These are phyloP conservation scores for Gadus macrocephalus DNA, from an alignment of 2,113 vertebrate genomes.

Conservation along the genomic window DNA sequence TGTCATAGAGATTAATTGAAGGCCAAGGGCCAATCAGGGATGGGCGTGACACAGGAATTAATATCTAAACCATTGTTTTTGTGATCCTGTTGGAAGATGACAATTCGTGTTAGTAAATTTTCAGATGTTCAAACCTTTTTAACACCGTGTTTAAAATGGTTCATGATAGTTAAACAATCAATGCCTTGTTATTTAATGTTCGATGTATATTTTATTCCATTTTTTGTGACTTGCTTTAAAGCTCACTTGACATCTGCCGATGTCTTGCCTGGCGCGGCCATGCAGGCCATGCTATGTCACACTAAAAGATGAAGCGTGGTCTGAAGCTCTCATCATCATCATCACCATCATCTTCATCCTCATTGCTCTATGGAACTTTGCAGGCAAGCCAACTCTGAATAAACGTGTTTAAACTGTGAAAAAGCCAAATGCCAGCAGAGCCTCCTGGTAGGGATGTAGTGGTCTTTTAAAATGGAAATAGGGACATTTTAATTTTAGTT, in stretches of 20 bases:
- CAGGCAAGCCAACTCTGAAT: conserved; percentile 69
- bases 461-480: not conserved
- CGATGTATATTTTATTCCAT: no score
- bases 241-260: no score
- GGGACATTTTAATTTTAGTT: no score
- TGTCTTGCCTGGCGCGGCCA: no score
- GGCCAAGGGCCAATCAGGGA: conserved; percentile 34
- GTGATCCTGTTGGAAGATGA: conserved; percentile 66
- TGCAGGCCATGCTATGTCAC: no score
- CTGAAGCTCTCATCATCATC: no score
- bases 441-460: conserved; percentile 24
- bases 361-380: not conserved
- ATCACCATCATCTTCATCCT: no score
- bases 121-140: conserved; percentile 4
- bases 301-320: no score
- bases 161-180: conserved; percentile 34
- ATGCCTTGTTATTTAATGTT: conserved; percentile 28
- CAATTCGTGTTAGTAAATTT: conserved; percentile 60
- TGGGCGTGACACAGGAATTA: conserved; percentile 18
- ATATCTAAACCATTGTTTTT: conserved; percentile 18
- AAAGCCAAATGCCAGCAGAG: conserved; percentile 19
- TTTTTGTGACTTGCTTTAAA: no score
- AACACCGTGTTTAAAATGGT: no score
- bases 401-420: conserved; percentile 31
- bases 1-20: conserved; percentile 37